Base-by-base conservation (phyloP, 2,113 vertebrate genomes). In the Callorhinus ursinus region DNA sequence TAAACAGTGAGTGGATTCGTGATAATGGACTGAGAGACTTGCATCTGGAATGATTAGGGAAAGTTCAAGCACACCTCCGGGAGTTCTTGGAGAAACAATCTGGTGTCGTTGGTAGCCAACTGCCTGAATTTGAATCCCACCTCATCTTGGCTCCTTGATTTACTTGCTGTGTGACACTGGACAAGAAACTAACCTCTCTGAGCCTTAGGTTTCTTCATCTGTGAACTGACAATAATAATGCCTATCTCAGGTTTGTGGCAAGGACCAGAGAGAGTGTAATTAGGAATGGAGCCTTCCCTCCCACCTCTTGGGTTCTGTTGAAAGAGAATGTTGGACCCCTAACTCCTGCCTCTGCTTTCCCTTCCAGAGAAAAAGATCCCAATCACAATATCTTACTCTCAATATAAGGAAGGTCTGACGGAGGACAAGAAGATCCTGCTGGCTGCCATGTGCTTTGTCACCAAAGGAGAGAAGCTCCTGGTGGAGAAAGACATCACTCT, bases 401-500 rank as follows among this genome's bases (percentile, higher is more conserved):
- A 98, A 11, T 99, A 99, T n/a, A 98, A 98, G 19, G 93, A 95
- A 33, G 97, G 98, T 18, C 98, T 99, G 98, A 96, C 98, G 1
- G 97, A 98, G 0, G 98, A 98, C 95, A 99, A 99, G 97, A 99
- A 98, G 98, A 99, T 99, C 95, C 99, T 99, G 57, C 80, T 99
- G 5, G 99, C 99, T 2, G 99, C 98, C 22, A 0, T 99, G 97
- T 99, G 99, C 95, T 97, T 98, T 55, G 98, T 99, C 93, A 13
- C 15, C 0, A 88, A 96, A 0, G 98, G 98, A 12, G 82, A 98
- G 16, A 99, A 99, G 97, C 72, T 99, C 72, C 86, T 99, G 93
- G 98, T 99, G 87, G 99, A 99, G 96, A 99, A 99, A 93, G 98
- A 99, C 49, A 98, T 99, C 69, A 99, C 98, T 65, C 97, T 99